A percentile compares a stretch with the other conserved stretches of the same genome.
Conservation (phyloP, 2,797 vertebrate species). For the Cephalopachus bancanus region DNA sequence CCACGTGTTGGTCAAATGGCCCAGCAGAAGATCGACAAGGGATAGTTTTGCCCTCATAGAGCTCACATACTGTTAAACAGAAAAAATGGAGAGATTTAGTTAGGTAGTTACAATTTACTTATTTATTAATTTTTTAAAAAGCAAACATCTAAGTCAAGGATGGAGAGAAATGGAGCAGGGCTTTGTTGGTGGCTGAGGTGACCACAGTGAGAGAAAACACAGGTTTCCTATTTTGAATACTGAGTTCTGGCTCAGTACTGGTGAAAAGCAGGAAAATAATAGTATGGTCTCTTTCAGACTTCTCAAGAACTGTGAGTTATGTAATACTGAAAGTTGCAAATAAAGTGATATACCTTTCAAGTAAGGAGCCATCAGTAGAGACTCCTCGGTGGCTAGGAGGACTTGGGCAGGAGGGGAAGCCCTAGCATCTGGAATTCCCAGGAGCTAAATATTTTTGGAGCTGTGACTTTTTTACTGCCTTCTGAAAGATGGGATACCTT, state of each 20-base stretch:
- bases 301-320: neutral
- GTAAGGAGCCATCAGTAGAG: neutral
- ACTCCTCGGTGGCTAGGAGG: neutral
- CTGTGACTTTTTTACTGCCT: neutral
- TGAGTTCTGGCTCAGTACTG: neutral
- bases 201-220: neutral
- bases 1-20: neutral
- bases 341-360: neutral
- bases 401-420: neutral
- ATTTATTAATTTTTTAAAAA: neutral
- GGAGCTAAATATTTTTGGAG: neutral
- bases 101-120: neutral
- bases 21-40: neutral
- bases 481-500: neutral
- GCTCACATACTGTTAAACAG: neutral
- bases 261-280: neutral
- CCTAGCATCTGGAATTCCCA: neutral
- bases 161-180: neutral
- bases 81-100: neutral
- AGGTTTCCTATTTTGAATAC: constrained; percentile 25
- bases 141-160: neutral
- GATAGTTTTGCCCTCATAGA: neutral
- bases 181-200: neutral
- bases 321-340: neutral
- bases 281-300: neutral